Percentiles rank a stretch among this genome's conserved stretches.
Conservation (phyloP, 2,888 invertebrate species). For the Tineola bisselliella region DNA sequence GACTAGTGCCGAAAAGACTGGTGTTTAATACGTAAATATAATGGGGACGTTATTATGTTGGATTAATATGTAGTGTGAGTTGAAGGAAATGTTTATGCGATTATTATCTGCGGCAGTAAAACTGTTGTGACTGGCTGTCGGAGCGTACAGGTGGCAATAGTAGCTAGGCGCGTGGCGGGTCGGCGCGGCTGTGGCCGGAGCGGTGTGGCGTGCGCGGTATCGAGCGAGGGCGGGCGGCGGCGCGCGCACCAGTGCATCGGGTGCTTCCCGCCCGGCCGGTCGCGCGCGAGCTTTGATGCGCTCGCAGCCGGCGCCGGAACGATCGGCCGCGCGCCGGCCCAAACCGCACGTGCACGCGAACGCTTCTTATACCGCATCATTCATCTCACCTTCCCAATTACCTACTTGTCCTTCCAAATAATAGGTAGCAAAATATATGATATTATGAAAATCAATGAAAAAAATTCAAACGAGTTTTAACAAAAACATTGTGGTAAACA, state of each 20-base stretch:
- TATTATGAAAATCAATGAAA: background rate
- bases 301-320: constrained; percentile 29
- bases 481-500: constrained; percentile 28
- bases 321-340: constrained; percentile 36
- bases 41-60: background rate
- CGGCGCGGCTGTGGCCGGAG: constrained; percentile 31
- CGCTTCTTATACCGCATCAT: background rate
- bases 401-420: background rate
- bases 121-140: constrained; percentile 41
- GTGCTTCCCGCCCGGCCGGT: constrained; percentile 37
- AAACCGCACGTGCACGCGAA: constrained; percentile 13
- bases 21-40: background rate
- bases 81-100: constrained; percentile 21
- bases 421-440: background rate
- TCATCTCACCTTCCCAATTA: constrained; percentile 19
- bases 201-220: constrained; percentile 28
- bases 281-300: constrained; percentile 31
- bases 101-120: constrained; percentile 13
- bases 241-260: constrained; percentile 45
- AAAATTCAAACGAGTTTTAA: background rate
- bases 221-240: constrained; percentile 28
- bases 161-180: constrained; percentile 34
- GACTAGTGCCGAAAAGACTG: background rate
- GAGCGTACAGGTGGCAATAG: constrained; percentile 60
- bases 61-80: constrained; percentile 14